Conservation (phyloP, 2,888 invertebrate genomes). For the Octonoba sinensis region DNA sequence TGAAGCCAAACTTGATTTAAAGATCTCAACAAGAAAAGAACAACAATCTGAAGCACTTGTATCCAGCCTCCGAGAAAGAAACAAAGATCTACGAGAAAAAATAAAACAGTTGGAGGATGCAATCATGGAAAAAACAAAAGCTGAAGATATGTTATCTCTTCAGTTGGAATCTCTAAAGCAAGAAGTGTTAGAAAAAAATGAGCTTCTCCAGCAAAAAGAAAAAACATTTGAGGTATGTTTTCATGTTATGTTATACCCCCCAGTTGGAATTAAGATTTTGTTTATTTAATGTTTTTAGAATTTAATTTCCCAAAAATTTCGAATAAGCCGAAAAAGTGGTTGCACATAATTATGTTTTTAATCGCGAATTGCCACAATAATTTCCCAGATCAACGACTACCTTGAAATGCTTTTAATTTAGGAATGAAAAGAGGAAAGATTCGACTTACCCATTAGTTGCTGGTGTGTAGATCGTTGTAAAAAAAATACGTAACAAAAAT, state of each 20-base stretch:
- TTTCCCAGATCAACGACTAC: too few relatives aligned
- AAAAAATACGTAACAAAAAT: too few relatives aligned
- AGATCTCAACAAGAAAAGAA: constrained; percentile 77
- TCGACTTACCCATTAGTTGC: too few relatives aligned
- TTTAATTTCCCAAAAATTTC: too few relatives aligned
- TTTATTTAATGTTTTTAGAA: too few relatives aligned
- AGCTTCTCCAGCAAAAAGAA: constrained; percentile 59
- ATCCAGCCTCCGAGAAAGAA: constrained; percentile 47
- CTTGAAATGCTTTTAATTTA: too few relatives aligned
- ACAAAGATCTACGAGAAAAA: constrained; percentile 52
- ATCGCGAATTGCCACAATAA: too few relatives aligned
- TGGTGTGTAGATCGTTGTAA: too few relatives aligned
- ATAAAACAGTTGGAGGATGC: constrained; percentile 30
- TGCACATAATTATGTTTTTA: too few relatives aligned
- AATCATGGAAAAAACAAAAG: constrained; percentile 17
- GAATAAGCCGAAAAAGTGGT: too few relatives aligned
- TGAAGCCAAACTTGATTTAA: constrained; percentile 77
- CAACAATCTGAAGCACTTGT: constrained; percentile 74
- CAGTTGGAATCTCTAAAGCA: constrained; percentile 60
- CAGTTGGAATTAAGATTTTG: too few relatives aligned
- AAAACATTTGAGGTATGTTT: constrained; percentile 43
- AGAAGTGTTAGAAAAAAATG: constrained; percentile 65
- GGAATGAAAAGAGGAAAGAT: too few relatives aligned
- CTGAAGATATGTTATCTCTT: constrained; percentile 28
- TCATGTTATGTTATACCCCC: neutral